Percentiles rank a stretch among this genome's conserved stretches.
phyloP scores from a whole-genome alignment of 2,888 invertebrate species.

The Pecten maximus region DNA sequence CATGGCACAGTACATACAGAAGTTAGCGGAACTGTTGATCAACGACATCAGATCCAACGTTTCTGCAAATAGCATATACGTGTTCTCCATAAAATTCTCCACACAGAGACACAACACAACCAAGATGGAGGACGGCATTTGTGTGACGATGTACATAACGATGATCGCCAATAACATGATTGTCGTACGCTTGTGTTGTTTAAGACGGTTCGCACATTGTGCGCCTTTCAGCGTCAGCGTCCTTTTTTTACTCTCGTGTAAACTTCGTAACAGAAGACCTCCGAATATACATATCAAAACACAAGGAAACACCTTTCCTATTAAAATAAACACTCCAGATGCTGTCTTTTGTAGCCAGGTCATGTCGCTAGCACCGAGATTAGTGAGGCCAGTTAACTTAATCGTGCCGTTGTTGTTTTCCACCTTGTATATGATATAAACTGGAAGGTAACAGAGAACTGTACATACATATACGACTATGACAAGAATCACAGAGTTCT shows the following conservation, averaged over 20 bases:
- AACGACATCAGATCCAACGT: conserved; percentile 94
- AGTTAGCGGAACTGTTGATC: conserved; percentile 95
- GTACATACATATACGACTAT: conserved; percentile 81
- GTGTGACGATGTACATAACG: conserved; percentile 92
- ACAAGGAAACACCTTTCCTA: conserved; percentile 95
- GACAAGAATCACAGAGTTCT: conserved; percentile 85
- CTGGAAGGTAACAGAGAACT: conserved; percentile 74
- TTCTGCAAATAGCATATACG: conserved; percentile 87
- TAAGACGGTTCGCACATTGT: conserved; percentile 62
- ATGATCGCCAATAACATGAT: conserved; percentile 90
- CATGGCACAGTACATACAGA: conserved; percentile 96
- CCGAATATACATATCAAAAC: conserved; percentile 89
- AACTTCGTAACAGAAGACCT: conserved; percentile 81
- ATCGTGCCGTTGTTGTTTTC: not conserved
- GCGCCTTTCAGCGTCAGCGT: conserved; percentile 70
- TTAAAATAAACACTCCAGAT: conserved; percentile 93
- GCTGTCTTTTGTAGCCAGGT: conserved; percentile 55
- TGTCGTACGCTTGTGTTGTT: conserved; percentile 88
- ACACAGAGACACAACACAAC: conserved; percentile 91
- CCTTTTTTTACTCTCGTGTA: conserved; percentile 74
- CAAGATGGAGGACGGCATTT: conserved; percentile 90
- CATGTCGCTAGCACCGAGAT: conserved; percentile 54
- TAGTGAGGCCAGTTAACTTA: conserved; percentile 37
- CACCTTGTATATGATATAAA: conserved; percentile 68
- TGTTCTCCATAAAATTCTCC: conserved; percentile 87